Evolutionary conservation across 2,888 invertebrate genomes (phyloP).

Genomic region (Yponomeuta malinellus): DNA sequence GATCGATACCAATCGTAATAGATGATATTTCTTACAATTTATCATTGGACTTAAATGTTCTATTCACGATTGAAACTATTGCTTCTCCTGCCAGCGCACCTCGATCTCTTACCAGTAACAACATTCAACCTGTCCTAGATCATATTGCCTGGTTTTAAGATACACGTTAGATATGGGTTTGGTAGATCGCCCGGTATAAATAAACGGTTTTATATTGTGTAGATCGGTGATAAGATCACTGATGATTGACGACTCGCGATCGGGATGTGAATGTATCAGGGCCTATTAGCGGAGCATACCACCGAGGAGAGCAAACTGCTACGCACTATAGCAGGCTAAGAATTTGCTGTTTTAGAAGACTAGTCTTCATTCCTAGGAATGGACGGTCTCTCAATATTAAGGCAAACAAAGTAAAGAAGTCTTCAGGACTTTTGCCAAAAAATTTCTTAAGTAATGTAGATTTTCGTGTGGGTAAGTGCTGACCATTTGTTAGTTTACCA

Average conservation of each 20-base stretch:
- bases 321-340: no score
- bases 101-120: neutral
- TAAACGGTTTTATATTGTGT: constrained; percentile 69
- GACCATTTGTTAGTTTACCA: neutral
- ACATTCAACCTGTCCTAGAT: constrained; percentile 23
- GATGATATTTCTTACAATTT: constrained; percentile 67
- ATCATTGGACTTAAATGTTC: constrained; percentile 56
- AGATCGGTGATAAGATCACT: constrained; percentile 65
- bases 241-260: constrained; percentile 56
- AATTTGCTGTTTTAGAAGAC: no score
- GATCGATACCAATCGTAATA: constrained; percentile 63
- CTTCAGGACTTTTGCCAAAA: neutral
- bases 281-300: neutral
- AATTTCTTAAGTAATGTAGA: neutral
- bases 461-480: neutral
- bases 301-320: neutral
- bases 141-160: constrained; percentile 39
- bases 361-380: no score
- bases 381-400: no score
- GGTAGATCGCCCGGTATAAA: constrained; percentile 57
- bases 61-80: constrained; percentile 59
- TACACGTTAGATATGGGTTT: constrained; percentile 61
- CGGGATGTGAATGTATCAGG: neutral
- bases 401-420: no score
- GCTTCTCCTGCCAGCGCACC: neutral